A percentile compares a stretch with the other conserved stretches of the same genome.
Evolutionary conservation across 2,797 vertebrate species (phyloP).

Genomic region (Phrynocephalus guinanensis): DNA sequence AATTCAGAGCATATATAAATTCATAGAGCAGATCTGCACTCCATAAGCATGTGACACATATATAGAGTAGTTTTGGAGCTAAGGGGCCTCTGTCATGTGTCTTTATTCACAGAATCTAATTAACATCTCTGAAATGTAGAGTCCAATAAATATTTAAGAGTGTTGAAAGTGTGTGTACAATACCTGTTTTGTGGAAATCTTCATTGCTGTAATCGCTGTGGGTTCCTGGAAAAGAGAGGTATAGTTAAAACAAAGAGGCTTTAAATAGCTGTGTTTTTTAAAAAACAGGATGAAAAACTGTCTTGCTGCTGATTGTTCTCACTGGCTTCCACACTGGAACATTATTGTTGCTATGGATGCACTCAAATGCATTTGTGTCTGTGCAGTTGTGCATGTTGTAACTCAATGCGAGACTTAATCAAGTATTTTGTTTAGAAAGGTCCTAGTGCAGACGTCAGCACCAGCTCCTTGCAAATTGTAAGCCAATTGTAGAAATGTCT

Average conservation of each 20-base stretch:
- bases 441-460: not conserved
- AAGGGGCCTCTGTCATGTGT: constrained; percentile 41
- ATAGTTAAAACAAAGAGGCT: constrained; percentile 38
- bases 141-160: constrained; percentile 66
- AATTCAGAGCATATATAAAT: no score
- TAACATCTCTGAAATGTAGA: constrained; percentile 60
- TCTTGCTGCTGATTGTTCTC: not conserved
- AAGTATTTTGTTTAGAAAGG: not conserved
- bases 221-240: constrained; percentile 83
- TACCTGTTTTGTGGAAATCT: constrained; percentile 98
- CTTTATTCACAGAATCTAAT: constrained; percentile 63
- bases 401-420: not conserved
- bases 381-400: not conserved
- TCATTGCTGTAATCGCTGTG: constrained; percentile 92
- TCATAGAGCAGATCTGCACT: no score
- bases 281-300: constrained; percentile 29
- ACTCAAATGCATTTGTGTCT: constrained; percentile 10
- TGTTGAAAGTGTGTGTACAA: constrained; percentile 67
- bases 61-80: no score
- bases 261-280: not conserved
- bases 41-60: no score
- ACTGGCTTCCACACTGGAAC: not conserved
- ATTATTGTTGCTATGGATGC: constrained; percentile 32
- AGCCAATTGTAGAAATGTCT: not conserved
- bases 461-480: not conserved